Conservation (phyloP, 2,888 invertebrate genomes). For the Falcaria lacertinaria region DNA sequence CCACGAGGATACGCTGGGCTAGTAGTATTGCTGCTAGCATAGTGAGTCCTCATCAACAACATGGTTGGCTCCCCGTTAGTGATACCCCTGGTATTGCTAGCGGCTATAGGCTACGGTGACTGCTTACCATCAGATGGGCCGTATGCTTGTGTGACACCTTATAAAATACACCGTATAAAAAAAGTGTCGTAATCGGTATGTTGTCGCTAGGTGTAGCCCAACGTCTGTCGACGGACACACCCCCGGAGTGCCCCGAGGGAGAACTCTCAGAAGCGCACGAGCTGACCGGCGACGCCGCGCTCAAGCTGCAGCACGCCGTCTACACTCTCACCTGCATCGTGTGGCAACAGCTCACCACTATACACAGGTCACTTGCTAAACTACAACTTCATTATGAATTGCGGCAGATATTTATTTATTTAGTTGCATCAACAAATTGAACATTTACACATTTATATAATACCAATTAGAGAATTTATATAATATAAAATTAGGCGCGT, state of each 20-base stretch:
- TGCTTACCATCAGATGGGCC: too few relatives aligned
- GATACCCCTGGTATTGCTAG: too few relatives aligned
- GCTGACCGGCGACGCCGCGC: conserved; percentile 81
- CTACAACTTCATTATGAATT: neutral
- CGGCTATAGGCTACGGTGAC: too few relatives aligned
- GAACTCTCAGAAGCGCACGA: conserved; percentile 12
- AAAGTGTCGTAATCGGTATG: neutral
- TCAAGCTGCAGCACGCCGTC: conserved; percentile 91
- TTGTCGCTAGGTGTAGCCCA: conserved; percentile 38
- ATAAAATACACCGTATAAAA: neutral
- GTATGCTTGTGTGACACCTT: too few relatives aligned
- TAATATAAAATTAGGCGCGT: too few relatives aligned
- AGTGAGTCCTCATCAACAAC: too few relatives aligned
- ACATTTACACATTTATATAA: too few relatives aligned
- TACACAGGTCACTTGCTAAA: conserved; percentile 83
- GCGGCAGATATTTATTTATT: neutral
- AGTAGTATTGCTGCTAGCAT: too few relatives aligned
- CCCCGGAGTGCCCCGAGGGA: conserved; percentile 24
- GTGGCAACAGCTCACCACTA: conserved; percentile 93
- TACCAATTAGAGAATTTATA: too few relatives aligned
- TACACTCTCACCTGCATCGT: conserved; percentile 93
- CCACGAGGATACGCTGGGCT: too few relatives aligned
- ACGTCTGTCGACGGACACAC: conserved; percentile 56
- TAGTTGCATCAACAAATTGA: too few relatives aligned
- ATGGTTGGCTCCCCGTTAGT: too few relatives aligned